Evolutionary conservation across 1,140 invertebrate species (phyloP), one percentile per base, ranked within the genome.

Genomic region (Camponotus pennsylvanicus): DNA sequence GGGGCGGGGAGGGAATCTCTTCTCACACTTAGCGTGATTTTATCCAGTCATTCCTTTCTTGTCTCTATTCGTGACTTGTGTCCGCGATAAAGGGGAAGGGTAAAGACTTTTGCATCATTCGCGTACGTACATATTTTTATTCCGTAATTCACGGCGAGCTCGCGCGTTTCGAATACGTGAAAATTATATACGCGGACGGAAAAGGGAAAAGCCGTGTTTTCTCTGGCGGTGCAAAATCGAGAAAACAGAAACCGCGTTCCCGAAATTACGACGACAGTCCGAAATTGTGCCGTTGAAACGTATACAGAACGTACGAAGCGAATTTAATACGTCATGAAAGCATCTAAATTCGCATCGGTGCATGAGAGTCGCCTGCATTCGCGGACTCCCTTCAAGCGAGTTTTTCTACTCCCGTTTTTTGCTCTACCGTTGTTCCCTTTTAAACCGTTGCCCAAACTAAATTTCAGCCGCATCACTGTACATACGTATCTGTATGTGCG

Each of bases 291-390:
- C 66, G 64, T 40, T 70, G 84, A 80, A 86, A 86, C 42, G 37
- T 80, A 70, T 80, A 86, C 55, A 86, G 64, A 13, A 57, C 34
- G 2, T 78, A 69, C 75, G 45, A 59, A 37, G 63, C 52, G 76
- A 86, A 82, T 86, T 86, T 86, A 82, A 86, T 86, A 80, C 52
- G 63, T 70, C 64, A 80, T 71, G 78, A 86, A 86, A 80, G 77
- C 77, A 69, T 80, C 77, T 63, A 80, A 80, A 86, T 86, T 86
- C 77, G 42, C 59, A 66, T 77, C 82, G 59, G 13, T 21, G 32
- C 49, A 67, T 45, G 57, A 64, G 11, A 52, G 42, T 37, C 40
- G 18, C 59, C 40, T 84, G 21, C 80, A 76, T 27, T 37, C 57
- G 40, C 59, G 6, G 27, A 49, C 45, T 49, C 42, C 13, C 69